Evolutionary conservation across 2,888 invertebrate species (phyloP), one percentile per base, ranked within the genome.

Genomic region (Hyles lineata): DNA sequence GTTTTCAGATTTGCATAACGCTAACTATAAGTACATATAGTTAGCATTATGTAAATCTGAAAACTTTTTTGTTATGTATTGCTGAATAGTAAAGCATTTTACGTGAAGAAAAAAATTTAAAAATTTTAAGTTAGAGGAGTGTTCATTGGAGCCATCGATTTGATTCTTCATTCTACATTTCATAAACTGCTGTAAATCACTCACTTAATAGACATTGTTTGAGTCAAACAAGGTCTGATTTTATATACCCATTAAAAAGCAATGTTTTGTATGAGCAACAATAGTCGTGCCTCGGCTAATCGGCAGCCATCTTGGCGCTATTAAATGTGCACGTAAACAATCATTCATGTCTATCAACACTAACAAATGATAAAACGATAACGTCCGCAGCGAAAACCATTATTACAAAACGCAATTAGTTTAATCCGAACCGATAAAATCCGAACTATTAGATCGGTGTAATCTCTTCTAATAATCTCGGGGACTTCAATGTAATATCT

Each of bases 351-450:
- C 67, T 77, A 74, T 76, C 79, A 81, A 81, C 78, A 75, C 77
- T 74, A 74, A 76, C 70, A 76, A 61, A 70, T 76, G 77, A 81
- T 81, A 75, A 77, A 79, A 76, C 76, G 81, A 82, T 85, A 83
- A 79, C 75, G 74, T 78, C 76, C 78, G 70, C 70, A 83, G 82
- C 82, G 78, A 88, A 87, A 87, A 85, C 84, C 70, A 79, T 85
- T 82, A 83, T 86, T 88, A 88, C 86, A 85, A 85, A 88, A 86
- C 76, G 87, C 88, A 89, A 91, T 90, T 90, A 89, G 87, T 89
- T 85, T 87, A 87, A 89, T 88, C 85, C 80, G 76, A 81, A 76
- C 76, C 85, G 90, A 91, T 90, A 89, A 87, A 80, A 88, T 87
- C 87, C 83, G 86, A 86, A 89, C 86, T 87, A 87, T 87, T 87